Evolutionary conservation across 1,140 invertebrate species (phyloP), one percentile per base, ranked within the genome.

Genomic region (Spodoptera litura): DNA sequence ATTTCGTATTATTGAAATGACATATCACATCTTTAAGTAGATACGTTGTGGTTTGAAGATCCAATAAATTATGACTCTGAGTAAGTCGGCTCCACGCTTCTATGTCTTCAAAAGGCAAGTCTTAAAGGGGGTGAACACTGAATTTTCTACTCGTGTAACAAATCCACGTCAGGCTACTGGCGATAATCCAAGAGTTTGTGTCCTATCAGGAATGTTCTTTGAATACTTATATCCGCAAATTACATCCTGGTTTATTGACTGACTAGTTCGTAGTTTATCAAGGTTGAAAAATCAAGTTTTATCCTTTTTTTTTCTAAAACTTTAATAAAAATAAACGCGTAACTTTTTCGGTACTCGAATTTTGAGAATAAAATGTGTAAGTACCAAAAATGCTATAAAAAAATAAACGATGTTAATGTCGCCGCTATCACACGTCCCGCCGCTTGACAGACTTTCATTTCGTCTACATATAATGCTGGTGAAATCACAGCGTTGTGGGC

Each of bases 171-270:
- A 84, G 81, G 70, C 61, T 82, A 86, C 83, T 90, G 89, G 87
- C 89, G 88, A 87, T 90, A 90, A 90, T 91, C 88, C 88, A 90
- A 89, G 83, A 86, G 82, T 88, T 87, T 89, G 86, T 83, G 86
- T 83, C 82, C 84, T 86, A 87, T 86, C 78, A 82, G 79, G 80
- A 87, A 79, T 83, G 83, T 83, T 87, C 82, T 84, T 82, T 81
- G 83, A 81, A 82, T 87, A 81, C 81, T 25, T 77, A 58, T 62
- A 82, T 80, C 71, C 70, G 78, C 71, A 82, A 79, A 68, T 76
- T 81, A 53, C 56, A 56, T 78, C 58, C 35, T 38, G 49, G 66
- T 56, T 74, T 61, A 74, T 74, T 74, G 55, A 61, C 15, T 64
- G 9, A 25, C 44, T 74, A 25, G 13, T 58, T 25, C 1, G 13